Percentiles rank a stretch among this genome's conserved stretches.
phyloP scores from a whole-genome alignment of 2,113 vertebrate species.

The Mastomys coucha region DNA sequence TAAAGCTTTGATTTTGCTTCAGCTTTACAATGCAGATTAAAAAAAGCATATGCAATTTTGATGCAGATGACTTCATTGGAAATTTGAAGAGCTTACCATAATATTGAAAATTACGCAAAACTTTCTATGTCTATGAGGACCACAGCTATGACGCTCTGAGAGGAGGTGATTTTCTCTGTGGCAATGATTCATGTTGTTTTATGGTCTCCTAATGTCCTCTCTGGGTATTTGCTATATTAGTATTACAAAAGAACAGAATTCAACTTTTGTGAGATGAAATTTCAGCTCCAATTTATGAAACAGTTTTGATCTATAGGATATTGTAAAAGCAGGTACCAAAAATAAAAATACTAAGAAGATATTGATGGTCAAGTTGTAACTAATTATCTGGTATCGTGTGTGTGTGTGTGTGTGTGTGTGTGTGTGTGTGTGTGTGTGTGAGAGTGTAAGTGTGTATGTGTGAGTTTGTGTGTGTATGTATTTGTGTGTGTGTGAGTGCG shows the following conservation, averaged over 20 bases:
- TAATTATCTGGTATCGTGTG: background rate
- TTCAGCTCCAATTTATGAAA: background rate
- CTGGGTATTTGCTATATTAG: background rate
- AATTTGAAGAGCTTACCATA: background rate
- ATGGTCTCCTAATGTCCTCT: background rate
- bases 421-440: background rate
- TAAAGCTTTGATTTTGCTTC: slow-evolving; percentile 41
- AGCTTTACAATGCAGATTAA: background rate
- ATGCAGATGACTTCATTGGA: background rate
- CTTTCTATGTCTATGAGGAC: background rate
- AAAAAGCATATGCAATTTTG: slow-evolving; percentile 1
- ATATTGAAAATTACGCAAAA: slow-evolving; percentile 23
- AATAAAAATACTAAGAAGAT: background rate
- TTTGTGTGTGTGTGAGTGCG: background rate
- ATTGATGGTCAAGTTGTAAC: background rate
- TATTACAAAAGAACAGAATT: background rate
- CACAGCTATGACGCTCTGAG: background rate
- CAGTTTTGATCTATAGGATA: background rate
- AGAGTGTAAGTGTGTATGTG: background rate
- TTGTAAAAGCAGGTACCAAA: background rate
- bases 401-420: background rate
- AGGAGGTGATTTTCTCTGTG: background rate
- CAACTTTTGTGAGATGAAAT: slow-evolving; percentile 36
- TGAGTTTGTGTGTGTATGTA: background rate
- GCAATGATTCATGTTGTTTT: background rate